phyloP scores from a whole-genome alignment of 2,113 vertebrate species.

The Varanus salvator region DNA sequence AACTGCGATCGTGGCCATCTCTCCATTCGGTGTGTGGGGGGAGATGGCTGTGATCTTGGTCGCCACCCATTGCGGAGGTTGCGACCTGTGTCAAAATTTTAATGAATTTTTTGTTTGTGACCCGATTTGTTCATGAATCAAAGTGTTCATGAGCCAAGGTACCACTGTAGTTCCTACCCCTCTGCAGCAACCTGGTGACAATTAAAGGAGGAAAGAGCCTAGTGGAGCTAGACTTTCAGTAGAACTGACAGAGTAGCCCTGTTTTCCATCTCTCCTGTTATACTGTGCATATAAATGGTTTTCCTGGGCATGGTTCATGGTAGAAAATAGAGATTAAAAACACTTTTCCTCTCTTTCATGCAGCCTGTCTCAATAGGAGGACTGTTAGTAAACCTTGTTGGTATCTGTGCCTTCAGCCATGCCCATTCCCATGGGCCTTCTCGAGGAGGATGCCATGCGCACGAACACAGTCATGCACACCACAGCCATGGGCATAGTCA shows the following conservation, averaged over 20 bases:
- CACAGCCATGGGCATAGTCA: constrained; percentile 78
- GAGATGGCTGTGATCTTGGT: too few species aligned
- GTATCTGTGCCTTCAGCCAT: constrained; percentile 98
- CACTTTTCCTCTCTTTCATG: constrained; percentile 52
- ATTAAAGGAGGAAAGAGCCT: not conserved
- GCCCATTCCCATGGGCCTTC: constrained; percentile 87
- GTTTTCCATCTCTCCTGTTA: not conserved
- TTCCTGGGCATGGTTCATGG: not conserved
- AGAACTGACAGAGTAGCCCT: not conserved
- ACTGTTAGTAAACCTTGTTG: constrained; percentile 95
- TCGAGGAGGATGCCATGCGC: constrained; percentile 82
- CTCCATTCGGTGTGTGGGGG: too few species aligned
- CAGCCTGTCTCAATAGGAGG: constrained; percentile 97
- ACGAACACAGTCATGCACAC: constrained; percentile 89
- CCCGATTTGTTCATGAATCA: too few species aligned
- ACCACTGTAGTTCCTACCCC: not conserved
- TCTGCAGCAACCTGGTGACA: not conserved
- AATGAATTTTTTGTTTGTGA: too few species aligned
- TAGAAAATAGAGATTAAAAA: constrained; percentile 34
- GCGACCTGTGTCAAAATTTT: too few species aligned
- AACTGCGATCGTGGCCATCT: too few species aligned
- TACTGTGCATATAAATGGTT: not conserved
- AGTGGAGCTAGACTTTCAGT: not conserved
- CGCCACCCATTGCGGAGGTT: too few species aligned
- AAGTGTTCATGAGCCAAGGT: too few species aligned